A percentile compares a stretch with the other conserved stretches of the same genome.
Evolutionary conservation across 2,113 vertebrate species (phyloP).

Genomic region (Desmodus rotundus): DNA sequence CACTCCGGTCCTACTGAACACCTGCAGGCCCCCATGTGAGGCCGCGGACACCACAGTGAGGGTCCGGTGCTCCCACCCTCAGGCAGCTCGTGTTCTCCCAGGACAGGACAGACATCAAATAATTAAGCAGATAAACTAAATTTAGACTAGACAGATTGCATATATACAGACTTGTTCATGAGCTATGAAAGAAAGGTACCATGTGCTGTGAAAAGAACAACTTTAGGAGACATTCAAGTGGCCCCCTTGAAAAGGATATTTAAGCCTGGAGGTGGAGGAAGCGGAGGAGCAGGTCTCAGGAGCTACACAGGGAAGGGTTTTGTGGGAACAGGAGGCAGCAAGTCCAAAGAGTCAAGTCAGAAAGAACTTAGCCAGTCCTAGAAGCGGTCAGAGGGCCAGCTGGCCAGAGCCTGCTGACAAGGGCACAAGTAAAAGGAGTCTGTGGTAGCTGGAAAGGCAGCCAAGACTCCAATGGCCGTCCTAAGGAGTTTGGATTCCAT

Average conservation of each 20-base stretch:
- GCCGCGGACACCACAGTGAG: not conserved
- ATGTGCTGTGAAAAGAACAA: not conserved
- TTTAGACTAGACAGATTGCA: not conserved
- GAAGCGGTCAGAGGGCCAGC: not conserved
- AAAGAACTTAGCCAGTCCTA: not conserved
- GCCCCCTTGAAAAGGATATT: not conserved
- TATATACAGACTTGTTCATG: not conserved
- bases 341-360: not conserved
- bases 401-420: not conserved
- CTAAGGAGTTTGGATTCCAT: not conserved
- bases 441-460: not conserved
- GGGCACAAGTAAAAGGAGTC: not conserved
- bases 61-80: not conserved
- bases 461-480: rapidly evolving
- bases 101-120: not conserved
- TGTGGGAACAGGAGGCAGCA: not conserved
- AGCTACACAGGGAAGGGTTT: not conserved
- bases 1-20: not conserved
- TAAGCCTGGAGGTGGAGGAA: not conserved
- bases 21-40: too few relatives aligned
- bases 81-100: not conserved
- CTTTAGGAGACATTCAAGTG: not conserved
- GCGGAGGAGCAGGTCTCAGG: not conserved
- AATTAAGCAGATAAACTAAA: not conserved
- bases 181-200: not conserved